Evolutionary conservation across 2,113 vertebrate genomes (phyloP), one percentile per base, ranked within the genome.

Genomic region (Sturnira hondurensis): DNA sequence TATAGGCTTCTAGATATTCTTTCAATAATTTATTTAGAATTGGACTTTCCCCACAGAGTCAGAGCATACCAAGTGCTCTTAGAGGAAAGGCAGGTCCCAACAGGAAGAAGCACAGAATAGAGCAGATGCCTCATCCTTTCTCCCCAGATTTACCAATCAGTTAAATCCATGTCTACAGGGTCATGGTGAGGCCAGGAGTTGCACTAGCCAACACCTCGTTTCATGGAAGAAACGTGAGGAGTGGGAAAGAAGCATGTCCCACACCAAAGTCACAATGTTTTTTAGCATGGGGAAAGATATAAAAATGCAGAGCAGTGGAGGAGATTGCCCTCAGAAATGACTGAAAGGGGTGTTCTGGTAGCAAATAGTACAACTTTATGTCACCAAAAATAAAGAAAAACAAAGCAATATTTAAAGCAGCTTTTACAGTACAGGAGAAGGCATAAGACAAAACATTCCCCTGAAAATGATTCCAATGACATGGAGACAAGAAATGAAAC

Each of bases 11-110:
- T 50, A 93, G 41, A 61, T 77, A 83, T 31, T 45, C 13, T 73
- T 89, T 74, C 71, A 88, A 82, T 47, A 74, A 33, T n/a, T 38
- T 86, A 95, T 61, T 86, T 73, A 88, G 76, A 92, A 86, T 63
- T 41, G 22, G 22, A 58, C 50, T 33, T 65, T 26, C 38, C 31
- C 3, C 4, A 58, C 14, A 52, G 16, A 45, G 4, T 36, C n/a
- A 77, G 54, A 50, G 26, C 12, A 7, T 41, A 24, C 17, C 47
- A 76, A 73, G 33, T 9, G 24, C 56, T 67, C 78, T 47, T 13
- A 36, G 36, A 78, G 16, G 41, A 10, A 80, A 91, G 31, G 20
- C 8, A 9, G 16, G n/a, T 92, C 15, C 33, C 74, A 86, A 47
- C 13, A 67, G 28, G 13, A 84, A 95, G 26, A n/a, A 54, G n/a